A percentile compares a stretch with the other conserved stretches of the same genome.
phyloP scores from a whole-genome alignment of 64 coral and sea anemone species.

The Cladopsammia gracilis region DNA sequence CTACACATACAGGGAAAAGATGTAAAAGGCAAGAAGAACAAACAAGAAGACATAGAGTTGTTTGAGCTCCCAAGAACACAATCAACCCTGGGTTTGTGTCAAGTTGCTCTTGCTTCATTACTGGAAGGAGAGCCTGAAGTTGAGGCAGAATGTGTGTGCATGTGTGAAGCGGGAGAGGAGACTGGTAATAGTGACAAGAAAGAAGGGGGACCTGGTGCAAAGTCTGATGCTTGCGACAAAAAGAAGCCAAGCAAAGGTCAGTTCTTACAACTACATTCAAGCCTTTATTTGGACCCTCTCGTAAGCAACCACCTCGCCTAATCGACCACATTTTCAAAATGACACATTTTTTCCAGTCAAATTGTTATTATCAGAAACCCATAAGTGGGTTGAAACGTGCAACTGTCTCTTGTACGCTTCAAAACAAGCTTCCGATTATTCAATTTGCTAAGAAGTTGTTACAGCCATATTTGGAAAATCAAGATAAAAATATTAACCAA shows the following conservation, averaged over 20 bases:
- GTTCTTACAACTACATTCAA: not conserved
- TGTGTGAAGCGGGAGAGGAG: constrained; percentile 19
- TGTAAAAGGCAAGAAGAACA: constrained; percentile 83
- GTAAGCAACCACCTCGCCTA: not conserved
- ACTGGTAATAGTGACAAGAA: constrained; percentile 46
- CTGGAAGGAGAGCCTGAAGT: constrained; percentile 83
- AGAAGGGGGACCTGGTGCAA: constrained; percentile 21
- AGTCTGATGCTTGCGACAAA: constrained; percentile 48
- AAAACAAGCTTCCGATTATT: too few species aligned
- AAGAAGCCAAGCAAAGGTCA: constrained; percentile 77
- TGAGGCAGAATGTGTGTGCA: constrained; percentile 25
- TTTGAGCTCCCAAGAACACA: constrained; percentile 87
- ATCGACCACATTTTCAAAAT: too few species aligned
- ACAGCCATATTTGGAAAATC: too few species aligned
- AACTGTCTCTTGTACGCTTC: too few species aligned
- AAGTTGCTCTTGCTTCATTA: constrained; percentile 55
- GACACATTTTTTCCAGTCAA: too few species aligned
- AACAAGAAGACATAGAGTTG: constrained; percentile 88
- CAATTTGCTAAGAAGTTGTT: too few species aligned
- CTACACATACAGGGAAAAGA: constrained; percentile 23
- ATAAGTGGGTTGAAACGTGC: too few species aligned
- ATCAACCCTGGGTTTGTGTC: constrained; percentile 76
- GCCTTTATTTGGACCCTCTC: not conserved
- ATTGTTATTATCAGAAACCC: too few species aligned
- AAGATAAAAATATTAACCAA: too few species aligned